Conservation (phyloP, 2,113 vertebrate species). For the Arvicanthis niloticus region DNA sequence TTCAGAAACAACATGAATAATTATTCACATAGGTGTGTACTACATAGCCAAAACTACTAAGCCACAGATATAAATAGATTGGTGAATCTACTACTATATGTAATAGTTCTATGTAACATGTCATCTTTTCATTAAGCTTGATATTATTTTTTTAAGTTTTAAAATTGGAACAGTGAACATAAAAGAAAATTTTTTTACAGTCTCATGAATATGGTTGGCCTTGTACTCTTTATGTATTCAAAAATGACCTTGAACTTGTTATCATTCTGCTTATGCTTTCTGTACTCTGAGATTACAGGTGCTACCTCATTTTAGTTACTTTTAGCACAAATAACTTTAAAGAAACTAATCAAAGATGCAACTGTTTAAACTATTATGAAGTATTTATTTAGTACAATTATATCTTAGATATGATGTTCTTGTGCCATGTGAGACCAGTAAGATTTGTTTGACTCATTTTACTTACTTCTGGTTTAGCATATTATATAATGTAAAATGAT, state of each 20-base stretch:
- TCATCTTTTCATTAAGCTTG: not conserved
- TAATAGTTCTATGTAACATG: not conserved
- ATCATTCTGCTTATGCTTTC: not conserved
- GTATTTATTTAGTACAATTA: not conserved
- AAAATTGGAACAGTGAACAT: constrained; percentile 2
- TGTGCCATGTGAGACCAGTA: not conserved
- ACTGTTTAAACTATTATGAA: constrained; percentile 8
- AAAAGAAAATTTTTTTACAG: not conserved
- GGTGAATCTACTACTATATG: not conserved
- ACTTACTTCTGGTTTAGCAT: constrained; percentile 41
- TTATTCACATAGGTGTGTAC: not conserved
- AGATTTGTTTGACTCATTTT: not conserved
- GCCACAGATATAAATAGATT: not conserved
- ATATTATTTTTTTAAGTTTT: constrained; percentile 41
- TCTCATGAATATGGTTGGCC: not conserved
- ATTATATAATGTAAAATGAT: not conserved
- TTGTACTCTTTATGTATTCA: not conserved
- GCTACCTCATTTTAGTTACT: too few relatives aligned
- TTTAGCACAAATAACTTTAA: not conserved
- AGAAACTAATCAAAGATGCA: not conserved
- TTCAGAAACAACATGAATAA: not conserved
- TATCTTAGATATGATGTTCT: not conserved
- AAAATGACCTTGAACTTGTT: not conserved
- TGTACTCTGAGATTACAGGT: not conserved
- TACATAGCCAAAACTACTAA: not conserved